A percentile compares a stretch with the other conserved stretches of the same genome.
phyloP scores from a whole-genome alignment of 2,888 invertebrate species.

The Epinotia brunnichana region DNA sequence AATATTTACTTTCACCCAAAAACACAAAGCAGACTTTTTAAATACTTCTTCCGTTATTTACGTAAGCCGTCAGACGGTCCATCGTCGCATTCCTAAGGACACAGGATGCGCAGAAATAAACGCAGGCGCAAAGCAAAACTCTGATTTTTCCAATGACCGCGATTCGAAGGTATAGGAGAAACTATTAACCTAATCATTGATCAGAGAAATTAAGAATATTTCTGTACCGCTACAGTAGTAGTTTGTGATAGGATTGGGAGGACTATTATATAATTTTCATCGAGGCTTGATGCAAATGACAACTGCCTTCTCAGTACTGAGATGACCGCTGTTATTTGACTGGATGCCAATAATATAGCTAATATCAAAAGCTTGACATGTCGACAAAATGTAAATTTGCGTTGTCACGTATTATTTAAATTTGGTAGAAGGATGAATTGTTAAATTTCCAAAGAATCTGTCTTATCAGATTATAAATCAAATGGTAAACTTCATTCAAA shows the following conservation, averaged over 20 bases:
- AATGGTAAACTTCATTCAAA: not conserved
- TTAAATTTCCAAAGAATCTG: too few relatives aligned
- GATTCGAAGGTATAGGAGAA: too few relatives aligned
- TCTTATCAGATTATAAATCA: not conserved
- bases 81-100: constrained; percentile 30
- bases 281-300: too few relatives aligned
- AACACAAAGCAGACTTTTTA: constrained; percentile 22
- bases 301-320: not conserved
- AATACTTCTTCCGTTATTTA: constrained; percentile 4
- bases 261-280: too few relatives aligned
- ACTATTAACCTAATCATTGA: too few relatives aligned
- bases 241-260: too few relatives aligned
- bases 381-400: not conserved
- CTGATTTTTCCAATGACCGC: not conserved
- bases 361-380: not conserved
- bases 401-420: too few relatives aligned
- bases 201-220: too few relatives aligned
- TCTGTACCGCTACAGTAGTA: too few relatives aligned
- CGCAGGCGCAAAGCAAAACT: not conserved
- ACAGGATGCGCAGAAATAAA: constrained; percentile 44
- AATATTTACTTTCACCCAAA: not conserved
- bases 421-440: too few relatives aligned
- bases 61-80: not conserved
- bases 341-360: not conserved
- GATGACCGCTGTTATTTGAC: too few relatives aligned